Percentiles rank a stretch among this genome's conserved stretches.
Conservation (phyloP, 2,797 vertebrate species). For the Channallabes apus region DNA sequence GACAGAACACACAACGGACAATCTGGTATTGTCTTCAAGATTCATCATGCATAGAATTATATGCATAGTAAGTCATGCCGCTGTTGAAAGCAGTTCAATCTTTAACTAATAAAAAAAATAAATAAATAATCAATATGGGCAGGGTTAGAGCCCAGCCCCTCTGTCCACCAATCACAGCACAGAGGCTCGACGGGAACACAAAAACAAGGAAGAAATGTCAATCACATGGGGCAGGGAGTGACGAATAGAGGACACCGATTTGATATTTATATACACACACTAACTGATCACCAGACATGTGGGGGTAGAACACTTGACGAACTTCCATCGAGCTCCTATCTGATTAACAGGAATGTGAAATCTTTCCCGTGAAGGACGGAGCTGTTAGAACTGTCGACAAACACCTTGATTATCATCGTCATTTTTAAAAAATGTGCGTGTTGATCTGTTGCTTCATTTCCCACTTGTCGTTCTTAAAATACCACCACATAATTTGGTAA, state of each 20-base stretch:
- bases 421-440: too few species aligned
- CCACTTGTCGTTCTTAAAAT: too few species aligned
- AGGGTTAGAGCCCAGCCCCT: conserved; percentile 62
- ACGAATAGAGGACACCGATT: not conserved
- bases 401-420: too few species aligned
- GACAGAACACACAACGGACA: not conserved
- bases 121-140: conserved; percentile 46
- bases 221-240: conserved; percentile 51
- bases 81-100: not conserved
- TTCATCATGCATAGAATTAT: not conserved
- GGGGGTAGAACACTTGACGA: not conserved
- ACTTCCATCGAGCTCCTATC: not conserved
- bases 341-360: not conserved
- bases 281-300: not conserved
- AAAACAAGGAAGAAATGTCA: conserved; percentile 44
- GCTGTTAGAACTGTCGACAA: too few species aligned
- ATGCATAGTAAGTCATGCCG: not conserved
- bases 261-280: not conserved
- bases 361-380: not conserved
- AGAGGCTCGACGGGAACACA: conserved; percentile 15
- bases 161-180: conserved; percentile 65
- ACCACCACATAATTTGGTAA: too few species aligned
- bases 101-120: not conserved
- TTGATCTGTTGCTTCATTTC: too few species aligned
- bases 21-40: not conserved